Evolutionary conservation across 2,888 invertebrate species (phyloP), one percentile per base, ranked within the genome.

Genomic region (Allygus modestus): DNA sequence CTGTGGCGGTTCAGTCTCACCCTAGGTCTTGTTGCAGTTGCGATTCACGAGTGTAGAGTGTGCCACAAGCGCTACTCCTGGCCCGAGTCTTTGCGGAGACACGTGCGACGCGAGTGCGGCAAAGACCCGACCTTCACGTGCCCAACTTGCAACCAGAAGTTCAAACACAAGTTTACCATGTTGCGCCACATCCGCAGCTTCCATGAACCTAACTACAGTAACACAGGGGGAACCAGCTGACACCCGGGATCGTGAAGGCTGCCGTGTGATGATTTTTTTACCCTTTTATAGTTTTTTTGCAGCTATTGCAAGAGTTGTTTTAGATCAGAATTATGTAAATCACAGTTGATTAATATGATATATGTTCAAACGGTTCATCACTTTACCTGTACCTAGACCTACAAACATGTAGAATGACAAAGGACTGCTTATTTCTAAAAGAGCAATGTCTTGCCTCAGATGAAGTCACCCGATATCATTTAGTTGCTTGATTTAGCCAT

Each of bases 21-120:
- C 20, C 20, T 23, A 23, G 20, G 54, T 7, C 20, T 23, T 54
- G 54, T 54, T 54, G 1, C 77, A 77, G 77, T 11, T 28, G 11
- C 15, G 17, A 11, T 17, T 4, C 20, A 79, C 46, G 20, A 79
- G 58, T 79, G 79, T 37, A 12, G 2, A n/a, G 5, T 5, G 2
- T 83, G 83, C 23, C 43, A 15, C 41, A 73, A 75, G 23, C 15
- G 43, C 17, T 83, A 83, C 71, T 83, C 83, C 20, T 58, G 75
- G 75, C 83, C 58, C 17, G 61, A 83, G 33, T 83, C 82, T 61
- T 83, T 86, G 11, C 41, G 61, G 15, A 75, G 85, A 37, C 91
- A 91, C 86, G 86, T 89, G 86, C 90, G 89, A 58, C 90, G 89
- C 87, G 91, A 91, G 84, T 91, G 91, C 87, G 90, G 90, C 2